Evolutionary conservation across 2,888 invertebrate genomes (phyloP), one percentile per base, ranked within the genome.

Genomic region (Metacarcinus magister): DNA sequence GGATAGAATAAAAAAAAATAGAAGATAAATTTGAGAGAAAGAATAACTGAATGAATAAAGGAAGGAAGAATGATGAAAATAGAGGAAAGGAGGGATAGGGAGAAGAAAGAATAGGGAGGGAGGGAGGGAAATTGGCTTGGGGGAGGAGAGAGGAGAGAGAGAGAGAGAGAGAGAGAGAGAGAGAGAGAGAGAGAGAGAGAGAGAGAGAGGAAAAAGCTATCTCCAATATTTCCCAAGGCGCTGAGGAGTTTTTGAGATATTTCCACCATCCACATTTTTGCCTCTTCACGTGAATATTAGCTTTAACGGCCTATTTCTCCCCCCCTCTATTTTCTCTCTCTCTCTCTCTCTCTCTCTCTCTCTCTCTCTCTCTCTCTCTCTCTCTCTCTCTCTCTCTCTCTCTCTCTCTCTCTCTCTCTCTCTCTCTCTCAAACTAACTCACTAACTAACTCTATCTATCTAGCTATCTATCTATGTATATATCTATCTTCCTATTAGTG

Each of bases 311-410:
- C 28, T 19, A 23, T 4, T 91, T 28, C 43, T 28, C 28, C 13
- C 43, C 91, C 28, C 91, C 28, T 43, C 28, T 43, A 43, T 28
- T 43, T 2, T 39, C 92, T 44, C 44, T 92, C 92, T 92, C 43
- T 92, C 92, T 92, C 92, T 92, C 92, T 91, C 91, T 91, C 90
- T 91, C 91, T 91, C 91, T 91, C 91, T 91, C 91, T 91, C 91
- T 91, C 91, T 91, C 91, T 92, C 92, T 92, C 92, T 92, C 92
- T 91, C 91, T 90, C 89, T 91, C 91, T 91, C 91, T 91, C 91
- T 91, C 91, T 91, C 91, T 91, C 91, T 91, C 32, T 60, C 60
- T 60, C 60, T 60, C 60, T 60, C 60, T 60, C 60, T 54, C 90
- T 28, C 90, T 90, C 90, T 90, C 90, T 90, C 90, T 90, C 32